Evolutionary conservation across 2,888 invertebrate genomes (phyloP).

Genomic region (Salpingus planirostris): DNA sequence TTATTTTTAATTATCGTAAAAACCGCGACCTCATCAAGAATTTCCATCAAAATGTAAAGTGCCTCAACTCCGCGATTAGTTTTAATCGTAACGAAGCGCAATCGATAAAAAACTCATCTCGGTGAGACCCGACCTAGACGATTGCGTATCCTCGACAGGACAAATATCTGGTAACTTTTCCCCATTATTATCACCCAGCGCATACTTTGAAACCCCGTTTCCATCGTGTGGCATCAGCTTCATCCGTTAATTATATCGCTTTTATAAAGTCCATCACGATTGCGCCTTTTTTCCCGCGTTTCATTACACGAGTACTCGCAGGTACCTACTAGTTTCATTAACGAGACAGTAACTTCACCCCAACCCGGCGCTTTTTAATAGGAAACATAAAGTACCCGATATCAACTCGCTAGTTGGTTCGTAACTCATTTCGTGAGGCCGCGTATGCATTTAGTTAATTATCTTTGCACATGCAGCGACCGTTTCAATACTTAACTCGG

Average conservation of each 20-base stretch:
- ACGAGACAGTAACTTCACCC: slow-evolving; percentile 8
- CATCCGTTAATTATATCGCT: neutral
- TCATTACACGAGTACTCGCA: no score
- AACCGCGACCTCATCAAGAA: no score
- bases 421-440: slow-evolving; percentile 3
- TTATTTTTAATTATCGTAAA: no score
- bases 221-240: neutral
- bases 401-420: slow-evolving; percentile 6
- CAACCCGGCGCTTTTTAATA: slow-evolving; percentile 5
- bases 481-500: slow-evolving; percentile 9
- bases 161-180: slow-evolving; percentile 3
- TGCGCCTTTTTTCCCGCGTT: no score
- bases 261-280: neutral
- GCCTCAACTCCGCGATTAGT: no score
- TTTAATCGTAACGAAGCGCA: no score
- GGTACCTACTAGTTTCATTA: no score
- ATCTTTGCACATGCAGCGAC: slow-evolving; percentile 15
- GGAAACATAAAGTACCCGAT: slow-evolving; percentile 4
- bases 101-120: no score
- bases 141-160: no score
- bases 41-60: no score
- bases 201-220: neutral
- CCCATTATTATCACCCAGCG: no score
- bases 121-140: no score
- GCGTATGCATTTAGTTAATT: slow-evolving; percentile 6